Evolutionary conservation across 2,797 vertebrate species (phyloP).

Genomic region (Syndactyla subalaris): DNA sequence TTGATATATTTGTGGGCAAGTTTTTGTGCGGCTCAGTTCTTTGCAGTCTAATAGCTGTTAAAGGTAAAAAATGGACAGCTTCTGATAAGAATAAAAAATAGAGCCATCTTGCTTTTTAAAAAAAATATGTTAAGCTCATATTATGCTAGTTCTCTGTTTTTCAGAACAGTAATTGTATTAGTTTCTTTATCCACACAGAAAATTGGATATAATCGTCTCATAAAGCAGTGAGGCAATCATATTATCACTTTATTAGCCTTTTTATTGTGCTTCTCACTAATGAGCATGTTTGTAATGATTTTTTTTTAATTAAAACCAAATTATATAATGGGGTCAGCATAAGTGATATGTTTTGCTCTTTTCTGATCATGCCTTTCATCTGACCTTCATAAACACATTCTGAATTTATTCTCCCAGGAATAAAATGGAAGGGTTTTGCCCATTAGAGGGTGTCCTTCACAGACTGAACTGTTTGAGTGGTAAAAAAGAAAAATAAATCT

Average conservation of each 20-base stretch:
- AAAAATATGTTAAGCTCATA: background rate
- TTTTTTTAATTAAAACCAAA: slow-evolving; percentile 7
- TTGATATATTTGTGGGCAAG: background rate
- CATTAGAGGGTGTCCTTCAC: background rate
- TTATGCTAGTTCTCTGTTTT: slow-evolving; percentile 17
- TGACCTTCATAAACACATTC: background rate
- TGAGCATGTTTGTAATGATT: background rate
- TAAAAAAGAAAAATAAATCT: background rate
- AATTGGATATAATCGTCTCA: slow-evolving; percentile 41
- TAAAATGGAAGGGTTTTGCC: background rate
- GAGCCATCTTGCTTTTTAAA: background rate
- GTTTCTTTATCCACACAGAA: slow-evolving; percentile 44
- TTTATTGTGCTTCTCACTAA: slow-evolving; percentile 21
- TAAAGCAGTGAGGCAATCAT: slow-evolving; percentile 41
- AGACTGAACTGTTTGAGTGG: background rate
- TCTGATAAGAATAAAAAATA: slow-evolving; percentile 9
- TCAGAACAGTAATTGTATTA: slow-evolving; percentile 31
- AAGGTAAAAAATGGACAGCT: background rate
- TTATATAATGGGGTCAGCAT: background rate
- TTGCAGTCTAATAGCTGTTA: background rate
- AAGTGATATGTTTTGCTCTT: background rate
- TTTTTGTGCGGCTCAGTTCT: background rate
- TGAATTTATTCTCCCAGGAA: background rate
- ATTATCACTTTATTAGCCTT: slow-evolving; percentile 49
- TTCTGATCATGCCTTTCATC: background rate